Conservation (phyloP, 2,888 invertebrate genomes). For the Caenorhabditis sp. region DNA sequence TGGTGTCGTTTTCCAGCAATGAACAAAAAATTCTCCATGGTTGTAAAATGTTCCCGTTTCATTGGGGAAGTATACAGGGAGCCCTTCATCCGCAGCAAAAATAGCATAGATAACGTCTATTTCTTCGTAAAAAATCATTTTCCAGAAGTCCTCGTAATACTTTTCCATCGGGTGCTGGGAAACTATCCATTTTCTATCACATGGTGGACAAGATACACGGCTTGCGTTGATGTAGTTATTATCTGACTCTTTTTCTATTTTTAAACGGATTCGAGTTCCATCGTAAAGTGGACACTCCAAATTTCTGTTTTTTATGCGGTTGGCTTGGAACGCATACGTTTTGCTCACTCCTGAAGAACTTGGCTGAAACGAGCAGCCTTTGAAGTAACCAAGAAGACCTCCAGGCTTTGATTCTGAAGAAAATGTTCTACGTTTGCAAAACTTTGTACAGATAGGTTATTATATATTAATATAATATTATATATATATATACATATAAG, state of each 20-base stretch:
- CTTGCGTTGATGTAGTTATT: constrained; percentile 48
- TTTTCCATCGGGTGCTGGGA: constrained; percentile 59
- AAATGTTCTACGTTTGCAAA: too few relatives aligned
- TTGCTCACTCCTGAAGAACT: constrained; percentile 26
- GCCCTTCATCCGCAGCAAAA: constrained; percentile 28
- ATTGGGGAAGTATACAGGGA: constrained; percentile 55
- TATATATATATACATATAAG: too few relatives aligned
- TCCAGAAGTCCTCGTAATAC: constrained; percentile 58
- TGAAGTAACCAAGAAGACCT: constrained; percentile 33
- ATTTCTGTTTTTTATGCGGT: constrained; percentile 32
- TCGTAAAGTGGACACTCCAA: constrained; percentile 38
- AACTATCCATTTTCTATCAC: constrained; percentile 43
- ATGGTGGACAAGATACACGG: constrained; percentile 15
- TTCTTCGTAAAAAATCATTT: constrained; percentile 62
- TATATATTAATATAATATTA: too few relatives aligned
- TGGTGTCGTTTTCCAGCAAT: constrained; percentile 37
- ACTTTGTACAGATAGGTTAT: too few relatives aligned
- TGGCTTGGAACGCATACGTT: constrained; percentile 41
- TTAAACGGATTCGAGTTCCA: constrained; percentile 27
- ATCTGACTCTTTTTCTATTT: constrained; percentile 33
- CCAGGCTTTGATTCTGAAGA: constrained; percentile 19
- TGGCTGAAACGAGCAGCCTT: constrained; percentile 7
- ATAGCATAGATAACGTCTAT: constrained; percentile 42
- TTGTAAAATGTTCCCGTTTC: constrained; percentile 47
- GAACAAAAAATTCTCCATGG: constrained; percentile 56